Conservation (phyloP, 1,140 invertebrate species). For the Euglossa dilemma region DNA sequence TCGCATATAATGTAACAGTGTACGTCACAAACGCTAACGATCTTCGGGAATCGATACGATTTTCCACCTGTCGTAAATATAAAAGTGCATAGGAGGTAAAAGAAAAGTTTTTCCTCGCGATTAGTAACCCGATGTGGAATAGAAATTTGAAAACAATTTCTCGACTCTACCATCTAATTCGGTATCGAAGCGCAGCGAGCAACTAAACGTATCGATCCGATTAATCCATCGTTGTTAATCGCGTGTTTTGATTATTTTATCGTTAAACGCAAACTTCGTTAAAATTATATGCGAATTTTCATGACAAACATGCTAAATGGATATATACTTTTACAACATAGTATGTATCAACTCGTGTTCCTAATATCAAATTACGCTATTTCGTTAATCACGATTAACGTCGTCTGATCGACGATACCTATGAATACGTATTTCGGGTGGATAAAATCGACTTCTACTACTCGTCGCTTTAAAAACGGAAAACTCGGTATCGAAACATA, state of each 20-base stretch:
- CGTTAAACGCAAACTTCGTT: not conserved
- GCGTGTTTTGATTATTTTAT: not conserved
- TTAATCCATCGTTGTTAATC: not conserved
- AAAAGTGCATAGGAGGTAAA: not conserved
- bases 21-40: not conserved
- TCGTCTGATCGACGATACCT: not conserved
- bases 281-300: not conserved
- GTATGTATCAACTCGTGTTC: constrained; percentile 51
- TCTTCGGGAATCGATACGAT: not conserved
- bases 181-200: too few species aligned
- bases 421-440: too few species aligned
- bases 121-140: not conserved
- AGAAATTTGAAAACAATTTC: not conserved
- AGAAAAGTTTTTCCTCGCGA: not conserved
- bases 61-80: not conserved
- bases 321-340: constrained; percentile 32
- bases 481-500: not conserved
- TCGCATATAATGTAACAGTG: not conserved
- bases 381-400: not conserved
- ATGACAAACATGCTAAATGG: constrained; percentile 6
- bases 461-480: not conserved
- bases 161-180: not conserved
- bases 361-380: constrained; percentile 39
- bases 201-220: not conserved
- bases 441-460: not conserved